Percentiles rank a stretch among this genome's conserved stretches.
These are phyloP conservation scores for Eptatretus atami DNA, from an alignment of 2,797 vertebrate species.

Conservation along the genomic window DNA sequence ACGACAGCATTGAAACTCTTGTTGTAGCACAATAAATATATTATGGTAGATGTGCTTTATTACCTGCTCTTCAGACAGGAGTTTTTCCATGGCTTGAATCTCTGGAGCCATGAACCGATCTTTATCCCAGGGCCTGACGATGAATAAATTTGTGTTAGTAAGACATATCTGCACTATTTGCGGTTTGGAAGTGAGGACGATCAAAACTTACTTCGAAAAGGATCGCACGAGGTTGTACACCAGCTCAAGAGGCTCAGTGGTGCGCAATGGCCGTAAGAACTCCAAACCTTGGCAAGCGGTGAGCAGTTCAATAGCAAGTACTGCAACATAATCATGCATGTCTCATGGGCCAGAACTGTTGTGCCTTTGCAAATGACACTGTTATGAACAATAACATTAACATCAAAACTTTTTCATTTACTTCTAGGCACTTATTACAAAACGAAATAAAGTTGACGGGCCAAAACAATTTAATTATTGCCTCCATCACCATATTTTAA, in stretches of 20 bases:
- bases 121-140: constrained; percentile 64
- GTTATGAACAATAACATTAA: background rate
- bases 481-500: too few species aligned
- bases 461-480: too few species aligned
- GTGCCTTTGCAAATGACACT: background rate
- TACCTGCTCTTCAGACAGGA: constrained; percentile 60
- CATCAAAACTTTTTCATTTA: too few species aligned
- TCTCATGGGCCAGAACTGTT: background rate
- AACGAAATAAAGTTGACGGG: too few species aligned
- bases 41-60: background rate
- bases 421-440: too few species aligned
- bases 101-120: constrained; percentile 94
- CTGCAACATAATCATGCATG: constrained; percentile 15
- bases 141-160: constrained; percentile 11
- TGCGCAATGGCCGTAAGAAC: constrained; percentile 68
- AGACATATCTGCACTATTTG: constrained; percentile 20
- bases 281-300: constrained; percentile 91
- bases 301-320: constrained; percentile 64
- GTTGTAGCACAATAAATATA: too few species aligned
- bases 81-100: constrained; percentile 48
- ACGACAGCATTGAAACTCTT: too few species aligned
- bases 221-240: constrained; percentile 86
- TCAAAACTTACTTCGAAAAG: constrained; percentile 46
- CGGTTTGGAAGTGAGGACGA: too few species aligned
- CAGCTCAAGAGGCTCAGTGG: constrained; percentile 81